Evolutionary conservation across 2,797 vertebrate genomes (phyloP).

Genomic region (Argya squamiceps): DNA sequence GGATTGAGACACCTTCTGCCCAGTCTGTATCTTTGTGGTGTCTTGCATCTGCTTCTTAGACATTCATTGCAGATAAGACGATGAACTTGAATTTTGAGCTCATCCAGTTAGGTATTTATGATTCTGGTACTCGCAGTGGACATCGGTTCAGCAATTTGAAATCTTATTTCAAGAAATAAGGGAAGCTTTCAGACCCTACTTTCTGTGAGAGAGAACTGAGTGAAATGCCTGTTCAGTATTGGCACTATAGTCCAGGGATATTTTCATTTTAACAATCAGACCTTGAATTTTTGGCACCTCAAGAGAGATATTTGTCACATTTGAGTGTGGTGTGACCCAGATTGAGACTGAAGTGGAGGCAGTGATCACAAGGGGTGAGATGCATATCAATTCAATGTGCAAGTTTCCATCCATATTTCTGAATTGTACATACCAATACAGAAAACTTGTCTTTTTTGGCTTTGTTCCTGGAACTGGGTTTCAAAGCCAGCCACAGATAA

Average conservation of each 20-base stretch:
- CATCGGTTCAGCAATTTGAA: background rate
- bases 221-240: background rate
- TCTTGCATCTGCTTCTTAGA: background rate
- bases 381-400: background rate
- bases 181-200: background rate
- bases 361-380: background rate
- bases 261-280: conserved; percentile 8
- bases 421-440: background rate
- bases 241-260: background rate
- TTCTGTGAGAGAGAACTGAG: background rate
- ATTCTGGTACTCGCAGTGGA: background rate
- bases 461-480: background rate
- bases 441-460: background rate
- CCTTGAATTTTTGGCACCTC: background rate
- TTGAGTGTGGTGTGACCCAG: background rate
- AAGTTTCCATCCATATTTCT: background rate
- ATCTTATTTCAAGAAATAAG: background rate
- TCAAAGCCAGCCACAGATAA: conserved; percentile 1
- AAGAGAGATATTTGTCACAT: background rate
- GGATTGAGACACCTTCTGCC: background rate
- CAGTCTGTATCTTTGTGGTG: background rate
- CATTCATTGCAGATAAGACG: background rate
- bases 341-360: background rate
- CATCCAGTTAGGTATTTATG: background rate
- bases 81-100: background rate